Base-by-base conservation (phyloP, 2,888 invertebrate species). In the Biston stratarius region DNA sequence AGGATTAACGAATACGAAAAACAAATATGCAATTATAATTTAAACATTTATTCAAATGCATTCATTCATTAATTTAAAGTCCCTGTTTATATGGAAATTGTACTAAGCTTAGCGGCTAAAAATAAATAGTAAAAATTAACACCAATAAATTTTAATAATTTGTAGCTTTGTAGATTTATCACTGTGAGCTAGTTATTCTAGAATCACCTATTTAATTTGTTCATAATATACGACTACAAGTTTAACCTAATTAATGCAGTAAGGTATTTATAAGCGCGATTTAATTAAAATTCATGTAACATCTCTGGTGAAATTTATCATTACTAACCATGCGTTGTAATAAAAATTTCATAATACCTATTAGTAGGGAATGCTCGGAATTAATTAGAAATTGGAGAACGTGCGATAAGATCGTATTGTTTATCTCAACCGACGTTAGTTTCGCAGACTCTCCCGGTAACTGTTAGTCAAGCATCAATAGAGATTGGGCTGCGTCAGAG, bases 341-440 rank as follows among this genome's bases (percentile, higher is more conserved):
- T 89, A 87, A 85, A 85, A 87, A 84, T 91, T 90, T 90, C 89
- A 87, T 90, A 89, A 88, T 77, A 85, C 76, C 84, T 83, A 88
- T 89, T 89, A 87, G 89, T 88, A 81, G 80, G 81, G 81, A 83
- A 84, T 85, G 85, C 83, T 81, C 76, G 74, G 84, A 86, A 89
- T 86, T 91, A 91, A 91, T 91, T 90, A 90, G 87, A 89, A 90
- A 90, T 88, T 81, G 83, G 74, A 76, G 84, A 87, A 84, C 78
- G 78, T 74, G 63, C 74, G 91, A 91, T 91, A 89, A 88, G 60
- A 67, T 68, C 57, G 58, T 58, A 71, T 69, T 70, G 70, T 71
- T 70, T 73, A 59, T 63, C 51, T 58, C 52, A 56, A 49, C 44
- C 59, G 12, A 56, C 24, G 38, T 59, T 38, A 57, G 51, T 12